phyloP scores from a whole-genome alignment of 2,797 vertebrate genomes.

The Galaxias olidus region DNA sequence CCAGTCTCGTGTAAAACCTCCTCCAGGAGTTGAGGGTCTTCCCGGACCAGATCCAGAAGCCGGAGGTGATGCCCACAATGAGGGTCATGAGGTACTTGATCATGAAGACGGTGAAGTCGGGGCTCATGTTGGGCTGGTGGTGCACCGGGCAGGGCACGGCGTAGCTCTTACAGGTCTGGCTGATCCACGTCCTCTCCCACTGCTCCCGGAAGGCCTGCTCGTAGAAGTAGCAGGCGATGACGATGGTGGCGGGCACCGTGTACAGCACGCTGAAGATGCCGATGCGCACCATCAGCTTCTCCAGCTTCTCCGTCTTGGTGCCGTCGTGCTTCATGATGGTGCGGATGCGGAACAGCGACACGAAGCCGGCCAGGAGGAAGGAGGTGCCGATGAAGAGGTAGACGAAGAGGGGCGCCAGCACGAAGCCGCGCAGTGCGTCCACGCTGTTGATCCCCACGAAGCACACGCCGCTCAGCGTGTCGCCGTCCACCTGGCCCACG shows the following conservation, averaged over 20 bases:
- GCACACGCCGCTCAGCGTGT: constrained; percentile 90
- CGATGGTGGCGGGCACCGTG: constrained; percentile 92
- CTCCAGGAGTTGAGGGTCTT: constrained; percentile 97
- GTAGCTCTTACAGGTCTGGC: constrained; percentile 89
- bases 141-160: constrained; percentile 87
- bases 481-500: constrained; percentile 92
- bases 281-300: constrained; percentile 94
- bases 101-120: constrained; percentile 97
- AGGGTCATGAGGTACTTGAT: constrained; percentile 98
- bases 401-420: constrained; percentile 90
- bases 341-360: constrained; percentile 93
- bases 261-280: constrained; percentile 94
- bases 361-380: constrained; percentile 91
- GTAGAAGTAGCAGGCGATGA: constrained; percentile 96
- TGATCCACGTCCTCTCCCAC: constrained; percentile 94
- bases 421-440: constrained; percentile 90
- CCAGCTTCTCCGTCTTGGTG: constrained; percentile 95
- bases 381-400: constrained; percentile 95
- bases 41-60: constrained; percentile 98
- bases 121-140: constrained; percentile 84
- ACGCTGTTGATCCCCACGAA: constrained; percentile 94
- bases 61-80: constrained; percentile 95
- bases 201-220: constrained; percentile 96
- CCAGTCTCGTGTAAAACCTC: constrained; percentile 94
- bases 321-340: constrained; percentile 95